Evolutionary conservation across 2,888 invertebrate genomes (phyloP), one percentile per base, ranked within the genome.

Genomic region (Cephalotes varians): DNA sequence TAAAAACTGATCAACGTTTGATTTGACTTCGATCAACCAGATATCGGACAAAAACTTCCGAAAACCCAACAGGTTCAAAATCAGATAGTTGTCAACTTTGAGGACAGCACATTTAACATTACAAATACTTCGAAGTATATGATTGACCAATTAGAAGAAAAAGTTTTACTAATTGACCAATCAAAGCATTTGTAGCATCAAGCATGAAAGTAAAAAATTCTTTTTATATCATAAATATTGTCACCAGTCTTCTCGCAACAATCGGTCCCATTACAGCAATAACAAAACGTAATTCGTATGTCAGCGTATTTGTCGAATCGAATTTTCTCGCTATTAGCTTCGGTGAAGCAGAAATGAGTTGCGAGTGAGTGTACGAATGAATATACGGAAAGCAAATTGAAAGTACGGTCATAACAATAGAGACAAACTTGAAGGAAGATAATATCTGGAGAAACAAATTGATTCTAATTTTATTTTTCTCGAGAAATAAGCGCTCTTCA

Each of bases 261-360:
- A 77, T 69, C 71, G 69, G 69, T 44, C 4, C 34, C 44, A 69
- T 47, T 69, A 56, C 25, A 9, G 31, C 34, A 56, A 69, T 69
- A 77, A 77, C 44, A 69, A n/a, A 77, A 69, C 34, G 69, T 34
- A 47, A 34, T 44, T 34, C 40, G 31, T 44, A 21, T 18, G 54
- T 77, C 77, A 54, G 69, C 44, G 7, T 56, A 34, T 67, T 65
- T n/a, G 28, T 12, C 62, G 28, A 25, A 18, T 51, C 54, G 49
- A 67, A 69, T 54, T 65, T 40, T 31, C 69, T 44, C 54, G 15
- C 31, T 9, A 31, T 40, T 4, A 15, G 37, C 18, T 25, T n/a
- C 28, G 15, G 15, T 10, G 15, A 77, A 31, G 37, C n/a, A 34
- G 58, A 44, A 74, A 73, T 25, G 18, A 54, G 18, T 15, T n/a